Percentiles rank a stretch among this genome's conserved stretches.
phyloP scores from a whole-genome alignment of 2,888 invertebrate species.

The Polydrusus cervinus region DNA sequence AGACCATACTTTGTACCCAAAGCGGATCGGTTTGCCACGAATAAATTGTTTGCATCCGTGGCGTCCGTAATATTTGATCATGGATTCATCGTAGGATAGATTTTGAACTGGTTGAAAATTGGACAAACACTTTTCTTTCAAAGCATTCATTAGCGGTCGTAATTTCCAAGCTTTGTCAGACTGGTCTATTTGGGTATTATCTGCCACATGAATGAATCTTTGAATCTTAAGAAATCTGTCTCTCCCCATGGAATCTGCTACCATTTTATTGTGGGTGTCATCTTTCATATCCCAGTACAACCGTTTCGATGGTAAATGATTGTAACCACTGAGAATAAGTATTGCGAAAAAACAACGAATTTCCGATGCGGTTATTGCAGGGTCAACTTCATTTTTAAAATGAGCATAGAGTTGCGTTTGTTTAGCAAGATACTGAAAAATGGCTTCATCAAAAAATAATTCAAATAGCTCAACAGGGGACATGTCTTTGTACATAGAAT shows the following conservation, averaged over 20 bases:
- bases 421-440: neutral
- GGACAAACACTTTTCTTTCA: no score
- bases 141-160: no score
- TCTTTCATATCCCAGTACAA: slow-evolving; percentile 1
- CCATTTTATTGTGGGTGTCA: slow-evolving; percentile 3
- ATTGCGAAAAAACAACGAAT: slow-evolving; percentile 2
- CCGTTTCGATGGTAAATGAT: slow-evolving; percentile 5
- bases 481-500: slow-evolving; percentile 12
- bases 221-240: slow-evolving; percentile 5
- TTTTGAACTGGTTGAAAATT: no score
- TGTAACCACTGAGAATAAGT: slow-evolving; percentile 2
- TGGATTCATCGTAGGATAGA: no score
- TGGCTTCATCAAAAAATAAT: neutral
- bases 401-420: slow-evolving; percentile 3
- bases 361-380: neutral
- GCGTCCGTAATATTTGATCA: no score
- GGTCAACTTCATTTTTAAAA: slow-evolving; percentile 1
- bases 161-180: no score
- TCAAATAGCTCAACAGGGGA: slow-evolving; percentile 5
- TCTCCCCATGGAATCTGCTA: neutral
- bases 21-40: no score
- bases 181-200: slow-evolving; percentile 1
- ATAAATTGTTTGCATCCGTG: no score
- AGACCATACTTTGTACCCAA: no score
- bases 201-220: neutral